Evolutionary conservation across 2,888 invertebrate genomes (phyloP), one percentile per base, ranked within the genome.

Genomic region (Meandrusa payeni): DNA sequence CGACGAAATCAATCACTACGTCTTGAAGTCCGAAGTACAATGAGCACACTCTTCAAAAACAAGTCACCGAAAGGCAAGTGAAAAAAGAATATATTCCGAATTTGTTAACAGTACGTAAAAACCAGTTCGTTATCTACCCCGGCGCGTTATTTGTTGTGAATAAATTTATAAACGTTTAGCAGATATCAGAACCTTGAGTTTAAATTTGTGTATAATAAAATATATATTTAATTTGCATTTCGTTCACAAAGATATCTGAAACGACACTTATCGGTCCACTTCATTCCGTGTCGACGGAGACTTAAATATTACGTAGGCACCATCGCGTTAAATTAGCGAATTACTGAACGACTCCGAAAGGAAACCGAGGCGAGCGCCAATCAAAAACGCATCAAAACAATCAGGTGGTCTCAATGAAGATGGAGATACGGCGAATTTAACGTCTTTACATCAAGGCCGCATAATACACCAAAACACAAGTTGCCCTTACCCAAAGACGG

Each of bases 341-440:
- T 6, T 17, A 15, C 6, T 36, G 12, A 13, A 39, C 34, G n/a
- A 9, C 23, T 37, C 26, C n/a, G 46, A 54, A 50, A 48, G 31
- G 40, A 47, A 58, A 57, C 52, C 60, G 59, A 61, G 58, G 55
- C 70, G 69, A 70, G 67, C 64, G 56, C 64, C 57, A 69, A 80
- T 79, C 63, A 75, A 76, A 71, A 72, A 61, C 63, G 43, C 70
- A 72, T 76, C 61, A 68, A 69, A 62, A 54, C 68, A 73, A 64
- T 66, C 52, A 52, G 39, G 42, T 51, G 55, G 24, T 37, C 23
- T 37, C 22, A 24, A 54, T 59, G 40, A 41, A 45, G 51, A 34
- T 59, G 59, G 61, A 69, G 65, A 72, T 67, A 60, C 57, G 64
- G 64, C 56, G 52, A 73, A 63, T 75, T 71, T 64, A 74, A 65